phyloP scores from a whole-genome alignment of 2,113 vertebrate genomes.

The Lepus americanus region DNA sequence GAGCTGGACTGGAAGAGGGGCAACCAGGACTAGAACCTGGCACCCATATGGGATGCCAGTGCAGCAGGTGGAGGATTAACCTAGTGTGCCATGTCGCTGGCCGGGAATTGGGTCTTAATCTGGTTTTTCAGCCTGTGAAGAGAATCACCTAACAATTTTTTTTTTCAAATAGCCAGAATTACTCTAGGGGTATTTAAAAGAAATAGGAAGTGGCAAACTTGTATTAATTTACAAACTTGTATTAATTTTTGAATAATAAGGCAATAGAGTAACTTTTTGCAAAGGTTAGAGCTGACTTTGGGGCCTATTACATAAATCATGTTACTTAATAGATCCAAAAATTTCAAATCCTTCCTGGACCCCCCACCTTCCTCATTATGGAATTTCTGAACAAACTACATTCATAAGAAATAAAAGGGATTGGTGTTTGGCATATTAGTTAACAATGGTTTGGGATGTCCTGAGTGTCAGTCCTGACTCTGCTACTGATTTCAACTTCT shows the following conservation, averaged over 20 bases:
- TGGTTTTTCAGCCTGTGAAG: background rate
- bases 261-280: background rate
- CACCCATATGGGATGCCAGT: too few relatives aligned
- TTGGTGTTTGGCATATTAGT: too few relatives aligned
- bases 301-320: background rate
- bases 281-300: conserved; percentile 12
- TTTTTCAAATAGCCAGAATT: background rate
- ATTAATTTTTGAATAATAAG: background rate
- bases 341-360: background rate
- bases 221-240: background rate
- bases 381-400: background rate
- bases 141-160: background rate
- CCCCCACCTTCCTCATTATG: background rate
- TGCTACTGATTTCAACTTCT: too few relatives aligned
- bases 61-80: too few relatives aligned
- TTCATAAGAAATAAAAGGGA: background rate
- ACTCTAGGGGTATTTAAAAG: background rate
- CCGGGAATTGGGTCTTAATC: background rate
- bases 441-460: too few relatives aligned
- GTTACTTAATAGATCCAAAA: background rate
- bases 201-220: conserved; percentile 7
- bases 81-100: too few relatives aligned
- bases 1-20: too few relatives aligned
- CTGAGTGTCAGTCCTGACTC: too few relatives aligned
- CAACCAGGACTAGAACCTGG: too few relatives aligned